Conservation (phyloP, 2,113 vertebrate species). For the Callipepla squamata region DNA sequence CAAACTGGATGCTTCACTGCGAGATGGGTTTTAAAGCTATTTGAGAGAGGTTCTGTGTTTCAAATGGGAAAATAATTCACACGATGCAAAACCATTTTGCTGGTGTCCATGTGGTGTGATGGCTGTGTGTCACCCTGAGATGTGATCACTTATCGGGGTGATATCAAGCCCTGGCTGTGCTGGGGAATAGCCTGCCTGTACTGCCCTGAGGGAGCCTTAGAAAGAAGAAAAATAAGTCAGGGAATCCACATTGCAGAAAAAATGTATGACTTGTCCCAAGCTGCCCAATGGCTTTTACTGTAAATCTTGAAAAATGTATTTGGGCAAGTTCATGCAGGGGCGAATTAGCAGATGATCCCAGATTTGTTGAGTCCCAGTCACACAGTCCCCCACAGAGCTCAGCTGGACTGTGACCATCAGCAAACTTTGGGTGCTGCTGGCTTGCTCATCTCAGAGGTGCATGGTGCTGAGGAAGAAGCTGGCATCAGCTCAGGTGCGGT, state of each 20-base stretch:
- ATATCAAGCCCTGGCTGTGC: not conserved
- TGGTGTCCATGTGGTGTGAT: conserved; percentile 6
- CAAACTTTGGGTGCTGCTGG: not conserved
- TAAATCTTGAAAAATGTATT: not conserved
- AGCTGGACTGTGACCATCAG: not conserved
- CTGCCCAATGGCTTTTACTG: not conserved
- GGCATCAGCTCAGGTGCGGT: not conserved
- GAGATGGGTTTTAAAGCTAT: conserved; percentile 79
- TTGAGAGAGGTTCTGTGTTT: conserved; percentile 79
- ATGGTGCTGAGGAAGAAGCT: not conserved
- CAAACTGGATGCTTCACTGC: conserved; percentile 78
- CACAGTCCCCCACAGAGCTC: too few relatives aligned
- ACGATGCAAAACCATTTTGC: conserved; percentile 55
- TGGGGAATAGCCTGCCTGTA: not conserved
- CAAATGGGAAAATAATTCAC: conserved; percentile 83
- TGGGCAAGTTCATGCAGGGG: not conserved
- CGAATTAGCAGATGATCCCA: not conserved
- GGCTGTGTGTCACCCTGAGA: conserved; percentile 10
- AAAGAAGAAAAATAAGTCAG: conserved; percentile 23
- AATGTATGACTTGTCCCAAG: not conserved
- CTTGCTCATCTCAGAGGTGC: not conserved
- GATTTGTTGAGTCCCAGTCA: too few relatives aligned
- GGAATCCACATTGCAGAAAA: not conserved
- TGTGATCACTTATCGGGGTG: conserved; percentile 26
- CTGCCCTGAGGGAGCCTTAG: not conserved